Base-by-base conservation (phyloP, 2,888 invertebrate genomes). In the Margaritifera margaritifera region DNA sequence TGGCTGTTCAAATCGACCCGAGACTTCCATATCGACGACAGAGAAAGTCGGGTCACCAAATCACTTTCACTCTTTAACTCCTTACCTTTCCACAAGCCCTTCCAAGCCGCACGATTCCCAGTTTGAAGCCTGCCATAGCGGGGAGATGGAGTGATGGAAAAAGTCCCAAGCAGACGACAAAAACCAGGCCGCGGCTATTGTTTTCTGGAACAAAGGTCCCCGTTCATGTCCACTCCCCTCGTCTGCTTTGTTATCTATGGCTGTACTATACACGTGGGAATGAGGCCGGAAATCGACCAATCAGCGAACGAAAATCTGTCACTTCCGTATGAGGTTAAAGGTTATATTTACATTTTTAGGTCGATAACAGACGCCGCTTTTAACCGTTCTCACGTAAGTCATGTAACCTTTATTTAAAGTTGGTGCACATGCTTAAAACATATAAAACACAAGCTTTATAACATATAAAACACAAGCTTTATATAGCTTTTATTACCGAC, bases 71-170 rank as follows among this genome's bases (percentile, higher is more conserved):
- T 27, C 2, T 65, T 6, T 66, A n/a, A 63, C 83, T 84, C 75
- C 42, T 42, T 42, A 91, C 90, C 87, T 91, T 91, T 79, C 91
- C 91, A 53, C 90, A 90, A 5, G 90, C 90, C 69, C 90, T 86
- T 52, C 91, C 91, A 57, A 91, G 84, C 63, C 90, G 86, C 25
- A 91, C 89, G 69, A 91, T 90, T 58, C 91, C 90, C 66, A 90
- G 74, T 77, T 86, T 86, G 64, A 84, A 85, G 71, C 86, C 86
- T 60, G 86, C 85, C 86, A 86, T 86, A 57, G 58, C 55, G n/a
- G 51, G 8, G 42, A 22, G 42, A n/a, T 5, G 20, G 55, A 42
- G 54, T 31, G 22, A 18, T 56, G 52, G 6, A 31, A 6, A 11
- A 24, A 19, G 20, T 53, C n/a, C 4, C n/a, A 42, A 31, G 8